Percentiles rank a stretch among this genome's conserved stretches.
Conservation (phyloP, 2,797 vertebrate species). For the Liparis tanakae region DNA sequence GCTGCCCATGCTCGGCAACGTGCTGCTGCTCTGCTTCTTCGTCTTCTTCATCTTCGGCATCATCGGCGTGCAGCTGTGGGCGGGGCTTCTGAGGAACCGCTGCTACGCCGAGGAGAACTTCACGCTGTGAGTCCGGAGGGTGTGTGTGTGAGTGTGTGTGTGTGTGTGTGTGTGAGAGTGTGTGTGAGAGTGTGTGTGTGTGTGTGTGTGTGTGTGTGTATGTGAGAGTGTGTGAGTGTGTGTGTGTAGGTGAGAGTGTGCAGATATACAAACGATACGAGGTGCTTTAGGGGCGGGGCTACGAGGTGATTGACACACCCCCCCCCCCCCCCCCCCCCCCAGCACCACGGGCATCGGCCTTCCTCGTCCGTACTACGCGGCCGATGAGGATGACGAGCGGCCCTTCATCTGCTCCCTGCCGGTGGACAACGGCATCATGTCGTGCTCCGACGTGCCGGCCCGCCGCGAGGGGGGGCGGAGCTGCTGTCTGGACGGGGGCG, state of each 20-base stretch:
- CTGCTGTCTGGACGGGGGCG: slow-evolving; percentile 94
- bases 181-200: too few species aligned
- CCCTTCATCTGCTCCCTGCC: slow-evolving; percentile 98
- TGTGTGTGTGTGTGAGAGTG: too few species aligned
- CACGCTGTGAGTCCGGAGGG: slow-evolving; percentile 84
- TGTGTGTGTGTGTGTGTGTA: too few species aligned
- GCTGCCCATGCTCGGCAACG: slow-evolving; percentile 95
- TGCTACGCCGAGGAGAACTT: slow-evolving; percentile 86
- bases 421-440: slow-evolving; percentile 97
- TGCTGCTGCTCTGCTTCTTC: slow-evolving; percentile 78
- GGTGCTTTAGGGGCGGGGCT: too few species aligned
- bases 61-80: slow-evolving; percentile 98
- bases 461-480: slow-evolving; percentile 89
- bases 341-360: slow-evolving; percentile 90
- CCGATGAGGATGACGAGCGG: slow-evolving; percentile 93
- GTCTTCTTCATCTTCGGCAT: slow-evolving; percentile 93
- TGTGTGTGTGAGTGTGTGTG: too few species aligned
- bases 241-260: too few species aligned
- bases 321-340: background rate
- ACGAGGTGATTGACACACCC: too few species aligned
- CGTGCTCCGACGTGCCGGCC: slow-evolving; percentile 90
- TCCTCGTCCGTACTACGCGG: slow-evolving; percentile 92
- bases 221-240: too few species aligned
- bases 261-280: too few species aligned
- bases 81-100: slow-evolving; percentile 92